Base-by-base conservation (phyloP, 2,113 vertebrate species). In the Dermatemys mawii region DNA sequence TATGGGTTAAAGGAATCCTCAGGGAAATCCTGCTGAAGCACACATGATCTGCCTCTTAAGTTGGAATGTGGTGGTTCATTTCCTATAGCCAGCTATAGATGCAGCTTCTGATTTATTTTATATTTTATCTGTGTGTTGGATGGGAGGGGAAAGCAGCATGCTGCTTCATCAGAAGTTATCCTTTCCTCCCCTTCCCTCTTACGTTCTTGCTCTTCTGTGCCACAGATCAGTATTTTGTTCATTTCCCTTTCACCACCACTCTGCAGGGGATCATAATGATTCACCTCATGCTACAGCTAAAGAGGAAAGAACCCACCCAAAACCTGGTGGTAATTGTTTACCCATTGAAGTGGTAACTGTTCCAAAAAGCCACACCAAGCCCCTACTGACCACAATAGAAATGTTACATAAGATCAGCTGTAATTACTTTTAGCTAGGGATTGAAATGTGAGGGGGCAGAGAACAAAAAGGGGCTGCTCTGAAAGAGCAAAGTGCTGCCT, bases 21-120 rank as follows among this genome's bases (percentile, higher is more conserved):
- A 76, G 83, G 55, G 89, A 92, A 97, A 90, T 97, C 94, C 83
- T 96, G 91, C 92, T 97, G 93, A 94, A 97, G 84, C 94, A 86
- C 14, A 32, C 70, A 96, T 81, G 79, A 63, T 92, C 55, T 92
- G 11, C 83, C 90, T 95, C 81, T 80, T 87, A 91, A 97, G 92
- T 84, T 88, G 70, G 82, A 87, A 22, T 78, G 78, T 24, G n/a
- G 50, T 75, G 48, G 5, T 6, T 81, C 85, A 27, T 92, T 97
- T 89, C 60, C 90, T 60, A 82, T 3, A 87, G 19, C 27, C 41
- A 82, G 44, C 46, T 91, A 1, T 51, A 84, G 67, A 54, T 86
- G n/a, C 19, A 67, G 29, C 50, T 86, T 8, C n/a, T 73, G 51
- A 16, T 35, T 32, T 63, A 35, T 63, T 32, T 63, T 11, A 70